These are phyloP conservation scores for Colletes collaris DNA, from an alignment of 2,888 invertebrate genomes.

Conservation along the genomic window DNA sequence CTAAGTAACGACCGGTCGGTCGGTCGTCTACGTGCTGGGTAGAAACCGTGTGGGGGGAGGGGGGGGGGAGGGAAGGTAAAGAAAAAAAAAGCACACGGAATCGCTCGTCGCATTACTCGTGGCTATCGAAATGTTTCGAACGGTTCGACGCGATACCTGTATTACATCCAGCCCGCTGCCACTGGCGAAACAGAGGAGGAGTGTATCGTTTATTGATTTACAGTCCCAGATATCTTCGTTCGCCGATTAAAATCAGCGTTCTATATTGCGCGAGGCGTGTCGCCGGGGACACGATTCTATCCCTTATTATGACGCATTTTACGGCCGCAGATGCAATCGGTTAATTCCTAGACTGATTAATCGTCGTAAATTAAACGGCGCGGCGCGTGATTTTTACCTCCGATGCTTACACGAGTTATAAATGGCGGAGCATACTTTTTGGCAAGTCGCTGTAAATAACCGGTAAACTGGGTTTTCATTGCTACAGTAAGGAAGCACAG, in stretches of 20 bases:
- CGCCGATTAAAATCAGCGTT: constrained; percentile 63
- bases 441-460: too few species aligned
- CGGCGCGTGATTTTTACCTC: too few species aligned
- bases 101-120: constrained; percentile 55
- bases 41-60: background rate
- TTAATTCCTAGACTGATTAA: constrained; percentile 60
- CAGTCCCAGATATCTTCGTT: constrained; percentile 63
- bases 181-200: constrained; percentile 50
- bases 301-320: constrained; percentile 59
- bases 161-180: constrained; percentile 51
- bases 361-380: constrained; percentile 66
- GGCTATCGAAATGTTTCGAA: constrained; percentile 60
- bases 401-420: constrained; percentile 12
- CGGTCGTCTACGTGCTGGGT: constrained; percentile 46
- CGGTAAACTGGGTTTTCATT: too few species aligned
- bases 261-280: constrained; percentile 46
- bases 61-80: background rate
- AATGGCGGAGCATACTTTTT: too few species aligned
- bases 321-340: constrained; percentile 57
- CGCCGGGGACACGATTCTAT: constrained; percentile 43
- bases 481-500: too few species aligned
- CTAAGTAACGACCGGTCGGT: constrained; percentile 68
- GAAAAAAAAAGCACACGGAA: constrained; percentile 23
- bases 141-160: constrained; percentile 36
- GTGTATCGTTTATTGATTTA: constrained; percentile 71